Evolutionary conservation across 2,797 vertebrate species (phyloP).

Genomic region (Karalla daura): DNA sequence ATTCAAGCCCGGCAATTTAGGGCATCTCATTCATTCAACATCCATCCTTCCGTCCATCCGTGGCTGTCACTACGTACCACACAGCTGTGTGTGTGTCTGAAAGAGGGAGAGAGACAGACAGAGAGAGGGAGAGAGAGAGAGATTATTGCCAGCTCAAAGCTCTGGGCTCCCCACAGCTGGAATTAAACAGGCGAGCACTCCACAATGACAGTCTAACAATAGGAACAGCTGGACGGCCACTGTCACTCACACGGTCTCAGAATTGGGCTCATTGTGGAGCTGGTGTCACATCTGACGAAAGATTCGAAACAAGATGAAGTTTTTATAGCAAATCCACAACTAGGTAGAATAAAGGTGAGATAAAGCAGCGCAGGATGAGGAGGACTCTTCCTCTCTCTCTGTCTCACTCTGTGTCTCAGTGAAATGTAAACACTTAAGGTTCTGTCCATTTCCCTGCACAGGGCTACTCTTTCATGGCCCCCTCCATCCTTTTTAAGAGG

Average conservation of each 20-base stretch:
- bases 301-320: neutral
- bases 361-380: neutral
- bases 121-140: conserved; percentile 58
- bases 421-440: conserved; percentile 39
- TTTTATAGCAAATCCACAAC: conserved; percentile 13
- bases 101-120: no score
- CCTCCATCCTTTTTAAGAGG: conserved; percentile 98
- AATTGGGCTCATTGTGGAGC: conserved; percentile 46
- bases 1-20: conserved; percentile 87
- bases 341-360: neutral
- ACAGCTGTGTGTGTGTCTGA: conserved; percentile 81
- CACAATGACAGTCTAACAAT: conserved; percentile 74
- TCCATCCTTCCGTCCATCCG: conserved; percentile 87
- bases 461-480: conserved; percentile 99
- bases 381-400: conserved; percentile 8
- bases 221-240: conserved; percentile 81
- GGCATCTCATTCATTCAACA: conserved; percentile 84
- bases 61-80: conserved; percentile 76
- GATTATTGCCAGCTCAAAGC: conserved; percentile 73
- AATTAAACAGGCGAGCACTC: conserved; percentile 64
- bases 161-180: conserved; percentile 77
- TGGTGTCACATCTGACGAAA: conserved; percentile 11
- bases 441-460: conserved; percentile 67
- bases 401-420: conserved; percentile 15
- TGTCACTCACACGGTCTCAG: conserved; percentile 59